Percentiles rank a stretch among this genome's conserved stretches.
Conservation (phyloP, 2,113 vertebrate genomes). For the Epinephelus lanceolatus region DNA sequence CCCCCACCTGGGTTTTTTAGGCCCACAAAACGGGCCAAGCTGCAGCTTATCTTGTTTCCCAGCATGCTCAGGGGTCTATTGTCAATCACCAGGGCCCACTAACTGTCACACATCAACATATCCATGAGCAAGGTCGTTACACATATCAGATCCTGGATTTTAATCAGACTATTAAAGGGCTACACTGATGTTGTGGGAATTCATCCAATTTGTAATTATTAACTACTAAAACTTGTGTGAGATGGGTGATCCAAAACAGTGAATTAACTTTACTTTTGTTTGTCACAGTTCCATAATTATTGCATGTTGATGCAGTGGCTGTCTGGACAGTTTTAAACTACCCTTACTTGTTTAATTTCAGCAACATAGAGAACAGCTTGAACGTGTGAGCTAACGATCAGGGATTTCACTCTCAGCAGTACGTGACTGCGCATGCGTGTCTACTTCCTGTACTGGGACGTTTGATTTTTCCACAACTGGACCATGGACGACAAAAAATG, state of each 20-base stretch:
- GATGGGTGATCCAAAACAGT: not conserved
- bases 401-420: too few relatives aligned
- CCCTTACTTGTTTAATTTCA: too few relatives aligned
- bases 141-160: not conserved
- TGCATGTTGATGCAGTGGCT: not conserved
- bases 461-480: too few relatives aligned
- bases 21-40: constrained; percentile 40
- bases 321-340: not conserved
- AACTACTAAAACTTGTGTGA: not conserved
- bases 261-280: not conserved
- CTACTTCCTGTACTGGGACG: too few relatives aligned
- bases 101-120: constrained; percentile 44
- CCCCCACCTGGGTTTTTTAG: constrained; percentile 41
- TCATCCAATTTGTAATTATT: constrained; percentile 1
- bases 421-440: too few relatives aligned
- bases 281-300: not conserved
- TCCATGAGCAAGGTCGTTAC: constrained; percentile 33
- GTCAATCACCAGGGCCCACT: constrained; percentile 65
- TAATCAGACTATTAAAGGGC: not conserved
- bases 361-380: too few relatives aligned
- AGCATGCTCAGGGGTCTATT: constrained; percentile 67
- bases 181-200: not conserved
- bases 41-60: constrained; percentile 71
- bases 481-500: too few relatives aligned
- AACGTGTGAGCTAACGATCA: too few relatives aligned